Percentiles rank a stretch among this genome's conserved stretches.
Evolutionary conservation across 2,888 invertebrate genomes (phyloP).

Genomic region (Mechanitis mazaeus): DNA sequence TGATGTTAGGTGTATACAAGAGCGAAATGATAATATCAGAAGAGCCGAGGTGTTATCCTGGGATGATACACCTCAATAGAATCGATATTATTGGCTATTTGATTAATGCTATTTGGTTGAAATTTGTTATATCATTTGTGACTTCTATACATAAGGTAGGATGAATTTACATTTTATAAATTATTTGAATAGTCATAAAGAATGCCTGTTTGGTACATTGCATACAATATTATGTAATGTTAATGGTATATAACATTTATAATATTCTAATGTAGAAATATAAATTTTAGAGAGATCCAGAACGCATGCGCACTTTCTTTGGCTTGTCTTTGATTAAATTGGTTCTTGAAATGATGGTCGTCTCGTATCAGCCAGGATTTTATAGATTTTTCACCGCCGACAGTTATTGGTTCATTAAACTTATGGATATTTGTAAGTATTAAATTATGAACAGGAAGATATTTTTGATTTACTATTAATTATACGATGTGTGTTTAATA

Average conservation of each 20-base stretch:
- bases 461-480: too few species aligned
- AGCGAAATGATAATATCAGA: constrained; percentile 36
- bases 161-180: background rate
- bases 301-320: constrained; percentile 54
- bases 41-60: constrained; percentile 50
- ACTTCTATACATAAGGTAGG: constrained; percentile 51
- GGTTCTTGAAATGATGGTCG: constrained; percentile 48
- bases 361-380: constrained; percentile 45
- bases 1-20: constrained; percentile 42
- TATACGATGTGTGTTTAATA: too few species aligned
- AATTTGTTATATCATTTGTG: constrained; percentile 48
- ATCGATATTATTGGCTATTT: constrained; percentile 51
- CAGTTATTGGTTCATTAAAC: constrained; percentile 46
- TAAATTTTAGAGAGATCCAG: constrained; percentile 48
- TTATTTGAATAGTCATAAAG: too few species aligned
- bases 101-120: constrained; percentile 57
- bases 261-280: constrained; percentile 43
- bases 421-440: constrained; percentile 52
- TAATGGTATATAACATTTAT: constrained; percentile 39
- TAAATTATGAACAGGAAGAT: background rate
- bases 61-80: constrained; percentile 53
- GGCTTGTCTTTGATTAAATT: constrained; percentile 49
- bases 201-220: background rate
- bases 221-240: background rate
- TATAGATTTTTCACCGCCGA: constrained; percentile 33